Evolutionary conservation across 2,888 invertebrate species (phyloP).

Genomic region (Limnephilus rhombicus): DNA sequence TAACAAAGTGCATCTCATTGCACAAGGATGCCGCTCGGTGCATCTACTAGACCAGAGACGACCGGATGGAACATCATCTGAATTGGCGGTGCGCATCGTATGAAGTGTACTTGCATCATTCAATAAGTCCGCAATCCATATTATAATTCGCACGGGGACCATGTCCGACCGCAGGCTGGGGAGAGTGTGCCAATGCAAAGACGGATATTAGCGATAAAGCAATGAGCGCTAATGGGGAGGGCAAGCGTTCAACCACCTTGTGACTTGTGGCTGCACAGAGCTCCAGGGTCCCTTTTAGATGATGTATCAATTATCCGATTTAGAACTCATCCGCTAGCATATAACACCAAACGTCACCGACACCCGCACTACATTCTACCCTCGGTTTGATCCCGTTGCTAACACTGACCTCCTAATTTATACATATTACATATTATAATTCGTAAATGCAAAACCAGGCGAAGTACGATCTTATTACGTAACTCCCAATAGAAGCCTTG

Average conservation of each 20-base stretch:
- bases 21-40: constrained; percentile 17
- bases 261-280: not conserved
- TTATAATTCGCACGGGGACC: constrained; percentile 29
- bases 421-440: too few species aligned
- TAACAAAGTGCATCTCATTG: constrained; percentile 28
- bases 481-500: too few species aligned
- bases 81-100: constrained; percentile 55
- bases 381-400: too few species aligned
- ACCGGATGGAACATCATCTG: constrained; percentile 47
- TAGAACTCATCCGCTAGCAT: not conserved
- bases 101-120: constrained; percentile 56
- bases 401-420: too few species aligned
- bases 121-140: constrained; percentile 50
- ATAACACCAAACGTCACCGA: not conserved
- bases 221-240: not conserved
- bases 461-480: too few species aligned
- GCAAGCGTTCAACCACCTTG: not conserved
- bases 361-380: too few species aligned
- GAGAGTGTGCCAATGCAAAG: constrained; percentile 3
- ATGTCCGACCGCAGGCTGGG: not conserved
- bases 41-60: not conserved
- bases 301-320: not conserved
- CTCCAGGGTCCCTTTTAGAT: not conserved
- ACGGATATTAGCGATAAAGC: constrained; percentile 17
- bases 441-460: too few species aligned